Percentiles rank a stretch among this genome's conserved stretches.
Conservation (phyloP, 2,888 invertebrate species). For the Eristalis pertinax region DNA sequence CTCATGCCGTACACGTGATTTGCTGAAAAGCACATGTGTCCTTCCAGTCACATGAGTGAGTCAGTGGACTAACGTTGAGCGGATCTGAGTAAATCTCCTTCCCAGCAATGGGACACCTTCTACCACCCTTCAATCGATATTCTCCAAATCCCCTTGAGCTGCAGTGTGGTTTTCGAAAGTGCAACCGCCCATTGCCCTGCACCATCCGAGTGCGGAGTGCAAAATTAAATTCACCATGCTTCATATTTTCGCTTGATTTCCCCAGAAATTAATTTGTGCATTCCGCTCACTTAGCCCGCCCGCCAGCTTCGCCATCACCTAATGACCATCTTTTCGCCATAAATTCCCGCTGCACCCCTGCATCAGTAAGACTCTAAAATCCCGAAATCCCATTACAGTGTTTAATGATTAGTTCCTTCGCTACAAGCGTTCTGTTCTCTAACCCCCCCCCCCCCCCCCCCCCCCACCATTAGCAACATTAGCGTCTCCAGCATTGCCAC, state of each 20-base stretch:
- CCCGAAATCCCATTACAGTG: slow-evolving; percentile 68
- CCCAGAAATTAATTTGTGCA: slow-evolving; percentile 54
- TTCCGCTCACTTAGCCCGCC: slow-evolving; percentile 56
- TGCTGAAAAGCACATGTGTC: no score
- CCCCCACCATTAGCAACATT: slow-evolving; percentile 52
- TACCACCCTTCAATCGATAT: no score
- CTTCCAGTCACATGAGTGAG: no score
- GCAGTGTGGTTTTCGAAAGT: not conserved
- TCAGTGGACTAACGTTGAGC: no score
- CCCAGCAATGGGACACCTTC: no score
- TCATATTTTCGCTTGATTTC: slow-evolving; percentile 56
- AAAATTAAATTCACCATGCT: slow-evolving; percentile 42
- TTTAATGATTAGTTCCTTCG: slow-evolving; percentile 65
- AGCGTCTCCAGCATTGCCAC: slow-evolving; percentile 49
- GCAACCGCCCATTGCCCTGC: not conserved
- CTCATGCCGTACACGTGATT: no score
- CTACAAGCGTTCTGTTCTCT: slow-evolving; percentile 18
- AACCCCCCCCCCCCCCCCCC: slow-evolving; percentile 27
- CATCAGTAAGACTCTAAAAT: slow-evolving; percentile 30
- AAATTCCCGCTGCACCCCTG: slow-evolving; percentile 59
- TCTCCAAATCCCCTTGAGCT: not conserved
- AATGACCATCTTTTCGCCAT: slow-evolving; percentile 67
- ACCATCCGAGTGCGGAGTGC: not conserved
- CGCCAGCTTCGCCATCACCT: slow-evolving; percentile 18
- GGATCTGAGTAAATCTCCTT: no score